Base-by-base conservation (phyloP, 2,888 invertebrate species). In the Hypercompe scribonia region DNA sequence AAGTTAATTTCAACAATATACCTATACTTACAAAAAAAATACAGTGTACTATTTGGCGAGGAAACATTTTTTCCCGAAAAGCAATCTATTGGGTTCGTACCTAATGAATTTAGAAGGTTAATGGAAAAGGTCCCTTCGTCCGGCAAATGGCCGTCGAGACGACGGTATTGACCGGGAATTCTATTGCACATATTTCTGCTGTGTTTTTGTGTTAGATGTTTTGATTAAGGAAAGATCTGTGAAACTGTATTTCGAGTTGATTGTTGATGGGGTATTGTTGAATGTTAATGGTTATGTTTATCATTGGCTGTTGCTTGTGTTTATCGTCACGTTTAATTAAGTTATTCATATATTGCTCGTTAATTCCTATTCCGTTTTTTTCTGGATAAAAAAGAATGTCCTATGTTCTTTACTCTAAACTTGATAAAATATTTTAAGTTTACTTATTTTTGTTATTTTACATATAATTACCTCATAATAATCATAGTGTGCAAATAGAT, bases 81-180 rank as follows among this genome's bases (percentile, higher is more conserved):
- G 87, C 88, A 90, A 90, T 91, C 86, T 83, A 81, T 81, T 76
- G 82, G 81, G 78, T 31, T 75, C 76, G 75, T 67, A 72, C 78
- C 81, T 89, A 90, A 91, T 91, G 90, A 90, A 90, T 90, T 89
- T 89, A 86, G 82, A 82, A 82, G 88, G 88, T 85, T 87, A 89
- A 88, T 87, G 83, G 85, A 74, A 73, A 36, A 31, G 72, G 81
- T 8, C 83, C 84, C 84, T 74, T 73, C 68, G 81, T 71, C 76
- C 78, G 69, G 78, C 69, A 84, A 84, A 83, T 83, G 78, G 83
- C 77, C 74, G 76, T 39, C 76, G 69, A 39, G 69, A 54, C 66
- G 72, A 66, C 71, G 68, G 70, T 81, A 84, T 83, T 78, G 81
- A 79, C 74, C 76, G 78, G 72, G 75, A 69, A 76, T 79, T 64